phyloP scores from a whole-genome alignment of 2,888 invertebrate species.

The Plusia festucae region DNA sequence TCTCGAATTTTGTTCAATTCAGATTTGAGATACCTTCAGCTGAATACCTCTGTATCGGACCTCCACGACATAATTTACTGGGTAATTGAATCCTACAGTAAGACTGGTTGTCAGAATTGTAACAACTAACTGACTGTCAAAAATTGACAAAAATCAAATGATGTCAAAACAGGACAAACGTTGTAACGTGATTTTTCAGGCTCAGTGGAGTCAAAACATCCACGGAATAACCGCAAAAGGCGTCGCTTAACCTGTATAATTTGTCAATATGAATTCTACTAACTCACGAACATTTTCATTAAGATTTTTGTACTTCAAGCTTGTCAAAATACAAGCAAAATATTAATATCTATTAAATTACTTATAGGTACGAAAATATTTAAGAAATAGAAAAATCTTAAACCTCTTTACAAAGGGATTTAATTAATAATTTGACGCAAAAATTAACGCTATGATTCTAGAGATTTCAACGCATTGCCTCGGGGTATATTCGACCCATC shows the following conservation, averaged over 20 bases:
- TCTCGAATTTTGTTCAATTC: neutral
- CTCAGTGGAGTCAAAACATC: neutral
- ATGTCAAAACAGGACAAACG: no score
- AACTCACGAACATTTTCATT: neutral
- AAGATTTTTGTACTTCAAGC: no score
- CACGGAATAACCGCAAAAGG: neutral
- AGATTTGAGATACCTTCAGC: no score
- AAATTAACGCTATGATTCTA: constrained; percentile 48
- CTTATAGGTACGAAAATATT: neutral
- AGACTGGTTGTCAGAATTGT: no score
- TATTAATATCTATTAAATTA: neutral
- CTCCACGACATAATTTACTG: no score
- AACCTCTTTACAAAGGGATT: constrained; percentile 18
- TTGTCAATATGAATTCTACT: neutral
- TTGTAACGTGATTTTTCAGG: no score
- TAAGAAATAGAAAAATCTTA: neutral
- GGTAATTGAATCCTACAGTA: no score
- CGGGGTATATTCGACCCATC: constrained; percentile 34
- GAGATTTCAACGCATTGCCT: constrained; percentile 43
- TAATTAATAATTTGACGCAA: constrained; percentile 46
- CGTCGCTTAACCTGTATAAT: neutral
- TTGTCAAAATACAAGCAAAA: no score
- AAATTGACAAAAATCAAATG: no score
- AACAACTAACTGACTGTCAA: no score
- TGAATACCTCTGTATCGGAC: no score